A percentile compares a stretch with the other conserved stretches of the same genome.
These are phyloP conservation scores for Branchinecta lindahli DNA, from an alignment of 1,140 invertebrate genomes.

Conservation along the genomic window DNA sequence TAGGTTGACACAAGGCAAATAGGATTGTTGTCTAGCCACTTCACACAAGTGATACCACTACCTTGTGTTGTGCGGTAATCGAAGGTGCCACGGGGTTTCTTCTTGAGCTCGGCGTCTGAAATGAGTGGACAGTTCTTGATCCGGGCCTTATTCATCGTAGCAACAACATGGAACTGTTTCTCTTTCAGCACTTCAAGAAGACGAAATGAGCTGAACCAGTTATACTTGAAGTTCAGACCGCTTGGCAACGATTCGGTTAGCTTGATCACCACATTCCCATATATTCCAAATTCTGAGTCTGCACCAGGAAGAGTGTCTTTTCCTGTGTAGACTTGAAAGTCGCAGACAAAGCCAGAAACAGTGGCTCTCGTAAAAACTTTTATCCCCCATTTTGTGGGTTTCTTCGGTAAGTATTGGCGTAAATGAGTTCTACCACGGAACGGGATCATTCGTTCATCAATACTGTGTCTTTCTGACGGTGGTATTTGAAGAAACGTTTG, in stretches of 20 bases:
- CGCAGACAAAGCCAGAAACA: not conserved
- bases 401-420: not conserved
- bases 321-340: not conserved
- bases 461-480: not conserved
- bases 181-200: not conserved
- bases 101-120: not conserved
- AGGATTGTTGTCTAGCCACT: not conserved
- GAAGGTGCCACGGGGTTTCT: not conserved
- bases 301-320: not conserved
- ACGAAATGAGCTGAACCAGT: not conserved
- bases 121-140: not conserved
- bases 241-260: not conserved
- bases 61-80: not conserved
- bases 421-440: not conserved
- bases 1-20: not conserved
- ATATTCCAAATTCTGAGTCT: not conserved
- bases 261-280: not conserved
- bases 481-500: not conserved
- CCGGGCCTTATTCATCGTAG: not conserved
- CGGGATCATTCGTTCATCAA: not conserved
- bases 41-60: not conserved
- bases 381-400: not conserved
- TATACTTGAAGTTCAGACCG: not conserved
- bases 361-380: not conserved
- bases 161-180: not conserved